Percentiles rank a stretch among this genome's conserved stretches.
Conservation (phyloP, 2,888 invertebrate species). For the Autographa pulchrina region DNA sequence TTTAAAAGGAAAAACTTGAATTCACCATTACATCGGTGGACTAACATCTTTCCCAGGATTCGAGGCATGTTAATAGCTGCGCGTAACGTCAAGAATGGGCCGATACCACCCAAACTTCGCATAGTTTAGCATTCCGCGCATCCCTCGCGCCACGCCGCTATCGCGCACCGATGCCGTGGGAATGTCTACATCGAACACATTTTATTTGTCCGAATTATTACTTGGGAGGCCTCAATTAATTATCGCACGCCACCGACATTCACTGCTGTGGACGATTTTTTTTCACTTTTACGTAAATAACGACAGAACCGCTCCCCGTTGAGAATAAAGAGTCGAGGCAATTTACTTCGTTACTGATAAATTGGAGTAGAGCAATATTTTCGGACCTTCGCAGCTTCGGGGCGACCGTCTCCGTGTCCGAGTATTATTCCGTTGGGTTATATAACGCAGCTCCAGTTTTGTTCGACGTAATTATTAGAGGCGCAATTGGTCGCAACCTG, state of each 20-base stretch:
- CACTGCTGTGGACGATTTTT: constrained; percentile 67
- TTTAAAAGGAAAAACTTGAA: constrained; percentile 51
- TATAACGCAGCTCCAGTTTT: constrained; percentile 72
- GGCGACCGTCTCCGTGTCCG: constrained; percentile 68
- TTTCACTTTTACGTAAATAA: constrained; percentile 75
- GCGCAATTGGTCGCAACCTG: constrained; percentile 56
- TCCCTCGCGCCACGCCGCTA: constrained; percentile 61
- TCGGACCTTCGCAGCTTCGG: constrained; percentile 67
- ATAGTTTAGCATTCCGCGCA: constrained; percentile 70
- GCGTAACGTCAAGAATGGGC: constrained; percentile 50
- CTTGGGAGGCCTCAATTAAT: constrained; percentile 81
- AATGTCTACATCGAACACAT: constrained; percentile 68
- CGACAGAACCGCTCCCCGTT: constrained; percentile 52
- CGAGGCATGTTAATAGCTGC: constrained; percentile 58
- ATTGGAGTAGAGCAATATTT: constrained; percentile 73
- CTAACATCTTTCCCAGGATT: constrained; percentile 66
- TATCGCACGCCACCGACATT: constrained; percentile 72
- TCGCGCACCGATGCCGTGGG: constrained; percentile 66
- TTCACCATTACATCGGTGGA: constrained; percentile 48
- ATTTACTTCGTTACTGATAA: constrained; percentile 70
- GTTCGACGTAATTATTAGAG: constrained; percentile 73
- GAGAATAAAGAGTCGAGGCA: constrained; percentile 55
- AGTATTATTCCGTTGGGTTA: constrained; percentile 72
- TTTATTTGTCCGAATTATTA: constrained; percentile 76
- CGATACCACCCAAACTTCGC: constrained; percentile 63